Percentiles rank a stretch among this genome's conserved stretches.
These are phyloP conservation scores for Diabrotica virgifera DNA, from an alignment of 1,140 invertebrate genomes.

Conservation along the genomic window DNA sequence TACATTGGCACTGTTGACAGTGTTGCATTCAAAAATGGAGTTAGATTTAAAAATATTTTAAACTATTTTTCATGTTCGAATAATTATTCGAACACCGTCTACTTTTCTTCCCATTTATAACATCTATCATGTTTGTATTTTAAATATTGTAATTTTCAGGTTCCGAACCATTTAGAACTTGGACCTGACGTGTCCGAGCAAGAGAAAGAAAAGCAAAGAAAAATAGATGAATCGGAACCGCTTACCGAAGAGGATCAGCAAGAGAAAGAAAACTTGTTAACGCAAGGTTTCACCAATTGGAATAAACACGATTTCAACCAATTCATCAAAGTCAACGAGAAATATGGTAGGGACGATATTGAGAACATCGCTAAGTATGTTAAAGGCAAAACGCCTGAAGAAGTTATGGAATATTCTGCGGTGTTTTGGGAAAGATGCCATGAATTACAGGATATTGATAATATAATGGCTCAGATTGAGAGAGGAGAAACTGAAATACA, in stretches of 20 bases:
- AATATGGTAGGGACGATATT: constrained; percentile 96
- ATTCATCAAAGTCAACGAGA: constrained; percentile 98
- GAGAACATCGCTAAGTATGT: constrained; percentile 98
- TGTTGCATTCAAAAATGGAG: too few species aligned
- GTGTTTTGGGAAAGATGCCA: constrained; percentile 99
- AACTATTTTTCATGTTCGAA: too few species aligned
- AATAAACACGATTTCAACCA: constrained; percentile 97
- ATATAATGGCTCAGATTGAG: constrained; percentile 98
- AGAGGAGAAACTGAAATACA: constrained; percentile 97
- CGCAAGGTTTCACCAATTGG: constrained; percentile 93
- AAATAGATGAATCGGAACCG: constrained; percentile 92
- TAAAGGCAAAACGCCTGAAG: constrained; percentile 95
- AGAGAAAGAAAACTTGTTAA: constrained; percentile 92
- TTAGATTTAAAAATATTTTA: too few species aligned
- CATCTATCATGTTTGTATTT: too few species aligned
- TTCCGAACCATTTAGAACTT: constrained; percentile 89
- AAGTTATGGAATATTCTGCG: constrained; percentile 92
- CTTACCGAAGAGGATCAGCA: constrained; percentile 84
- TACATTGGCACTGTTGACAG: too few species aligned
- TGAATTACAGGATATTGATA: constrained; percentile 93
- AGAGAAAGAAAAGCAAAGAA: constrained; percentile 92
- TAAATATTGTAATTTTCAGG: too few species aligned
- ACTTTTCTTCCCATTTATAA: too few species aligned
- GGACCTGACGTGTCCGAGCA: constrained; percentile 89
- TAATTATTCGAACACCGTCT: too few species aligned